Conservation (phyloP, 2,888 invertebrate genomes). For the Chrysolina oricalcia region DNA sequence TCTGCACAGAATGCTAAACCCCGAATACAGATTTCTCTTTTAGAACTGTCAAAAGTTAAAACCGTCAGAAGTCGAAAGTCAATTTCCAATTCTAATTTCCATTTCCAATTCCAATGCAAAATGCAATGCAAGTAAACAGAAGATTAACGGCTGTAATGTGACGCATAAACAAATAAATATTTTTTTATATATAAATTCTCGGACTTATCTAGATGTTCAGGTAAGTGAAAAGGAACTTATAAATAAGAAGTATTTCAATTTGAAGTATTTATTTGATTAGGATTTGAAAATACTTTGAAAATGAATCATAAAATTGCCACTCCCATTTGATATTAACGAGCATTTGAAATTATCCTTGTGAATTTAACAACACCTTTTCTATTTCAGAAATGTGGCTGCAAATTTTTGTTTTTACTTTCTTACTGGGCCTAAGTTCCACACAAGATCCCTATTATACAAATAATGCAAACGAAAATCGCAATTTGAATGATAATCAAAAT, state of each 20-base stretch:
- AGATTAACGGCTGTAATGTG: constrained; percentile 33
- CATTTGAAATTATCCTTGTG: constrained; percentile 2
- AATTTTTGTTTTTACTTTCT: constrained; percentile 46
- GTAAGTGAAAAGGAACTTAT: constrained; percentile 36
- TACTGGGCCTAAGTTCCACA: constrained; percentile 45
- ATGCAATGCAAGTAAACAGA: background rate
- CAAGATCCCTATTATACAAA: constrained; percentile 47
- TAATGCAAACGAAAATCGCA: constrained; percentile 41
- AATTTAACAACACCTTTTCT: constrained; percentile 11
- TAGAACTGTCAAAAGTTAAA: no score
- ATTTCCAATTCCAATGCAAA: background rate
- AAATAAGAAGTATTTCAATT: background rate
- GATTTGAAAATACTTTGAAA: background rate
- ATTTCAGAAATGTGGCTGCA: constrained; percentile 54
- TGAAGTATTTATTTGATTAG: background rate
- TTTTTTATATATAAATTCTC: constrained; percentile 14
- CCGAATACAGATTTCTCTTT: no score
- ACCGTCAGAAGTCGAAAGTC: no score
- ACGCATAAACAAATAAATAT: constrained; percentile 35
- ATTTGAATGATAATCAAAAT: constrained; percentile 43
- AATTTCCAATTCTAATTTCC: no score
- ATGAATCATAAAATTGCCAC: constrained; percentile 43
- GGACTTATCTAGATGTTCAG: constrained; percentile 36
- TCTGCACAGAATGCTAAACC: no score
- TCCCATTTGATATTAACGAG: constrained; percentile 41